Evolutionary conservation across 1,140 invertebrate genomes (phyloP).

Genomic region (Anthonomus grandis): DNA sequence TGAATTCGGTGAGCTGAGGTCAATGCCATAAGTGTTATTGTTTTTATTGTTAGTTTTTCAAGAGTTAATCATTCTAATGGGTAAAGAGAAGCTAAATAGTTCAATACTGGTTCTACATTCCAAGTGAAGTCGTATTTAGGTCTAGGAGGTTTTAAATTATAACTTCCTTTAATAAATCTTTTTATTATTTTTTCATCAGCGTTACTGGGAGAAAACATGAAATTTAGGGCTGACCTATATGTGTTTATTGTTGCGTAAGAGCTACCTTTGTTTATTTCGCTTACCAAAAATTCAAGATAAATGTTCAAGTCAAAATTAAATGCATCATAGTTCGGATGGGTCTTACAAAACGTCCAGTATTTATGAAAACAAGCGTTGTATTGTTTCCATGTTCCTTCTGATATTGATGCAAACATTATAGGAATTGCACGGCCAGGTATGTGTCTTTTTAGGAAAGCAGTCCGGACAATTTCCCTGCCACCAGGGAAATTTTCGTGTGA

Average conservation of each 20-base stretch:
- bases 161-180: too few species aligned
- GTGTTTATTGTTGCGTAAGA: constrained; percentile 6
- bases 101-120: too few species aligned
- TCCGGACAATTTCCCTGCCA: too few species aligned
- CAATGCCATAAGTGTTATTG: background rate
- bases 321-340: background rate
- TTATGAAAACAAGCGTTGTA: background rate
- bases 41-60: background rate
- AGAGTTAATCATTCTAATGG: background rate
- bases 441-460: constrained; percentile 19
- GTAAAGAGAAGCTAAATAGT: too few species aligned
- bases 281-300: constrained; percentile 1
- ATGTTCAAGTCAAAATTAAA: background rate
- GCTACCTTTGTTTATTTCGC: background rate
- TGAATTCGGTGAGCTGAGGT: background rate
- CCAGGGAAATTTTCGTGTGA: too few species aligned
- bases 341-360: background rate
- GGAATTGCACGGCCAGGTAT: background rate
- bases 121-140: too few species aligned
- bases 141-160: too few species aligned
- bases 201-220: background rate
- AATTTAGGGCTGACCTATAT: constrained; percentile 3
- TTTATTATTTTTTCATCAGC: background rate
- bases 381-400: too few species aligned
- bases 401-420: too few species aligned